Percentiles rank a stretch among this genome's conserved stretches.
Evolutionary conservation across 2,113 vertebrate species (phyloP).

Genomic region (Tupaia chinensis): DNA sequence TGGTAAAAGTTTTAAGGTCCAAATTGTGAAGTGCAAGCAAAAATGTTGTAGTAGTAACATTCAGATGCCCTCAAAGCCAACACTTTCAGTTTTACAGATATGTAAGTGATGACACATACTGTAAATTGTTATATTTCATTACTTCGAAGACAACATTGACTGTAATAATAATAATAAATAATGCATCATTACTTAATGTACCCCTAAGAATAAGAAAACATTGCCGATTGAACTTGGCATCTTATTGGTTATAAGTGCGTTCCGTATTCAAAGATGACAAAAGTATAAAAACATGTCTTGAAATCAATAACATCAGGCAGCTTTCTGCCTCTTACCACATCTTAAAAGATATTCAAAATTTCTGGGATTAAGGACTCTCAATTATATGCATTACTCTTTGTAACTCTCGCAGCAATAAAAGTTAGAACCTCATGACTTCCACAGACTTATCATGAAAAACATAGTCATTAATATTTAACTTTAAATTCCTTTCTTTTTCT

Average conservation of each 20-base stretch:
- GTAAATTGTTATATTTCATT: neutral
- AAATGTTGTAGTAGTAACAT: neutral
- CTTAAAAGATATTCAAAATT: neutral
- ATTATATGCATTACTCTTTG: neutral
- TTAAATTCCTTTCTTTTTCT: constrained; percentile 37
- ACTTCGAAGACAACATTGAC: neutral
- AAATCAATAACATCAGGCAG: neutral
- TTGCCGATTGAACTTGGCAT: neutral
- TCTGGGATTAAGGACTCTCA: neutral
- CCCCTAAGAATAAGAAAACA: neutral
- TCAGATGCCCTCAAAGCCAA: neutral
- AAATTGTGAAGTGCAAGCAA: neutral
- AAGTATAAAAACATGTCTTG: neutral
- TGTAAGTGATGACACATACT: neutral
- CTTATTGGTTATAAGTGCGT: neutral
- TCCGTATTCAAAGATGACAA: neutral
- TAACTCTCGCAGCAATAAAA: neutral
- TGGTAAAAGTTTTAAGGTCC: neutral
- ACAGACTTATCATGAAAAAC: neutral
- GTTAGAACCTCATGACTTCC: neutral
- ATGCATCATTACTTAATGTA: neutral
- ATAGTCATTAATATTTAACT: constrained; percentile 29
- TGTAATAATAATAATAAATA: neutral
- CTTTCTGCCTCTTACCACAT: neutral
- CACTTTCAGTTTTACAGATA: neutral